phyloP scores from a whole-genome alignment of 2,797 vertebrate species.

The Ptychobarbus kaznakovi region DNA sequence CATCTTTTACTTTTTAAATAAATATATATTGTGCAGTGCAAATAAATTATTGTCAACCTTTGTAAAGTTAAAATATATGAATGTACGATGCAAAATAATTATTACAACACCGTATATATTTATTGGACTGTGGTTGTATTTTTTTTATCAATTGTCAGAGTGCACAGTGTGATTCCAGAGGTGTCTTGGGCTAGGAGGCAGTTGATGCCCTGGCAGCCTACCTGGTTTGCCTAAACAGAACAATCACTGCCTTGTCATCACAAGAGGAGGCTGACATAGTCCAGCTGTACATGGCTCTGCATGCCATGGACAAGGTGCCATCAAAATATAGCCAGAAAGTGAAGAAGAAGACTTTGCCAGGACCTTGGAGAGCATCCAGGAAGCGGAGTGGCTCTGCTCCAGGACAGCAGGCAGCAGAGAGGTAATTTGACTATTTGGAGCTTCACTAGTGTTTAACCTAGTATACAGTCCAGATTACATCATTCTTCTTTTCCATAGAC shows the following conservation, averaged over 20 bases:
- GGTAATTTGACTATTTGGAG: conserved; percentile 3
- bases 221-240: background rate
- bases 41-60: background rate
- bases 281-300: background rate
- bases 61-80: background rate
- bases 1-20: no score
- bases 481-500: background rate
- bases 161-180: background rate
- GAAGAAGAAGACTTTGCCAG: background rate
- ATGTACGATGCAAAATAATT: background rate
- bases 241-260: background rate
- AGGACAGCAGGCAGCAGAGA: conserved; percentile 37
- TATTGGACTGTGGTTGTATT: background rate
- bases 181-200: background rate
- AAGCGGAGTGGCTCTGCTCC: conserved; percentile 45
- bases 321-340: background rate
- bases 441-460: background rate
- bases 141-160: background rate
- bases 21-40: background rate
- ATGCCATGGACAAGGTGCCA: background rate
- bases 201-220: conserved; percentile 13
- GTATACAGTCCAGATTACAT: background rate
- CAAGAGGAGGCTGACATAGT: background rate
- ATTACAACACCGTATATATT: background rate
- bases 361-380: background rate